A percentile compares a stretch with the other conserved stretches of the same genome.
Conservation (phyloP, 2,113 vertebrate genomes). For the Chinchilla lanigera region DNA sequence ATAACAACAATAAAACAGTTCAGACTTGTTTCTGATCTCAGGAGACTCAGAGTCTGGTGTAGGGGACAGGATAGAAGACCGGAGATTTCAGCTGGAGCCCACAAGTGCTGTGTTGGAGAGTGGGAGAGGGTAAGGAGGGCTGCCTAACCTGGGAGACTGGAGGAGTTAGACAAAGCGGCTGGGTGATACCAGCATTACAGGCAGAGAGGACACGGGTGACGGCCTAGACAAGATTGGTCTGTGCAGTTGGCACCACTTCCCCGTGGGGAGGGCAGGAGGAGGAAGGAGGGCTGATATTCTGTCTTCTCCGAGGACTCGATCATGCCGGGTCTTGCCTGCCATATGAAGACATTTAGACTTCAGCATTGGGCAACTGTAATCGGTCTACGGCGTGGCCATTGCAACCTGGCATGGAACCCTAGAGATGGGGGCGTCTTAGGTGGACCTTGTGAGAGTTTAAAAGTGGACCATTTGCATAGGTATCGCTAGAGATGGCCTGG, state of each 20-base stretch:
- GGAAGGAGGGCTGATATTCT: not conserved
- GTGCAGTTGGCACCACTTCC: no score
- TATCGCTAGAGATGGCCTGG: not conserved
- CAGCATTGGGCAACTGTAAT: not conserved
- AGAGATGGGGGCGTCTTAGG: not conserved
- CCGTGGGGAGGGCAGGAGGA: fast-evolving
- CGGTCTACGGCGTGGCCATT: not conserved
- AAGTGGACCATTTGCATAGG: not conserved
- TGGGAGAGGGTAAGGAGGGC: not conserved
- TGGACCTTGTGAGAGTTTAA: not conserved
- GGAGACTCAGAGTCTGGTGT: not conserved
- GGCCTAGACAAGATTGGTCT: not conserved
- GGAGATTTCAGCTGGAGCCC: not conserved
- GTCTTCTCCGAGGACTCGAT: not conserved
- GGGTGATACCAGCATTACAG: not conserved
- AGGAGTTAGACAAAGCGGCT: not conserved
- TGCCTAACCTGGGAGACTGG: fast-evolving
- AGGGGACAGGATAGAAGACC: not conserved
- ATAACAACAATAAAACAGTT: not conserved
- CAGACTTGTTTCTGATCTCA: not conserved
- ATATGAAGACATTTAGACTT: not conserved
- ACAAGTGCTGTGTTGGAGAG: fast-evolving
- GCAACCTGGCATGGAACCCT: not conserved
- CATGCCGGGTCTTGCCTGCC: not conserved
- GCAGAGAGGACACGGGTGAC: not conserved